Evolutionary conservation across 2,888 invertebrate species (phyloP), one percentile per base, ranked within the genome.

Genomic region (Timema cristinae): DNA sequence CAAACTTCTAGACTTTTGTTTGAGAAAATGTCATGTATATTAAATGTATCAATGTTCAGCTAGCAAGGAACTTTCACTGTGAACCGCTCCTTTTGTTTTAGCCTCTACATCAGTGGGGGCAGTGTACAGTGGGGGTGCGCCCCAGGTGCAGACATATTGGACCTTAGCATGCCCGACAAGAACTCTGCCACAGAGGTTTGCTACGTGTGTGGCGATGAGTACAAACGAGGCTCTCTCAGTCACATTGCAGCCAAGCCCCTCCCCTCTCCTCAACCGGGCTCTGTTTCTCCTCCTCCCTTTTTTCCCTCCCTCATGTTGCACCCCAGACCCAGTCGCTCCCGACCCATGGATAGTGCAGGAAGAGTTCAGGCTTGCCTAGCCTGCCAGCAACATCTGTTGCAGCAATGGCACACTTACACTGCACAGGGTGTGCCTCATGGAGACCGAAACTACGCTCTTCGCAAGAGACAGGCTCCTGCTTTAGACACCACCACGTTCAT

Each of bases 121-220:
- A 48, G 71, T 66, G n/a, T 74, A 74, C 59, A 71, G 72, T 51
- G 73, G 73, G 32, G 68, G 70, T 67, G 67, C 72, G 47, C 66
- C 66, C 63, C 89, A n/a, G 93, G 92, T 78, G 90, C 93, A 56
- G 93, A 93, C 81, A 94, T 94, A 78, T 85, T 94, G 74, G 94
- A 95, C 84, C 86, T 95, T 73, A 94, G 94, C 75, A 94, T 95
- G 94, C 94, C 94, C 11, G 94, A 94, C 83, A 94, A 94, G 85
- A 94, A 94, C 85, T 92, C 94, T 13, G 89, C 91, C 77, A 94
- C 93, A 47, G 94, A 94, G 83, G 94, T 94, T 70, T 94, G 93
- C 83, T 95, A 94, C 83, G 92, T 94, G 15, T 95, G 95, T 83
- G 95, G 95, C 32, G 94, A 94, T 81, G 94, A 94, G 82, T 92